Conservation (phyloP, 2,797 vertebrate genomes). For the Momotus momota region DNA sequence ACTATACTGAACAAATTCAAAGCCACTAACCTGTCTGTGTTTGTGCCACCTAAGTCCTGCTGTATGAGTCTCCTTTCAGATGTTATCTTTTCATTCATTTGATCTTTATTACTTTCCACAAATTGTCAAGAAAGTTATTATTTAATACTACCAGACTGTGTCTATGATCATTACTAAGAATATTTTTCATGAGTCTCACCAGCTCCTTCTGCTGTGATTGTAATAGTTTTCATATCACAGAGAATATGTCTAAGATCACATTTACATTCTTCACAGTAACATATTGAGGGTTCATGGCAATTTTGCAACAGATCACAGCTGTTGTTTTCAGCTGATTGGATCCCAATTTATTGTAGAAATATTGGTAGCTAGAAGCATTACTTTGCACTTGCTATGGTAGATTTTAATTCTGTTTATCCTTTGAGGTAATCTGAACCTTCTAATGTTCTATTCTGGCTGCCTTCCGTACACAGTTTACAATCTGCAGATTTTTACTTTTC, state of each 20-base stretch:
- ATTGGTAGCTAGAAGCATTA: background rate
- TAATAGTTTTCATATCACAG: background rate
- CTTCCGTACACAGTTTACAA: background rate
- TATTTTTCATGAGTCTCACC: fast-evolving
- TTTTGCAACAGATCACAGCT: background rate
- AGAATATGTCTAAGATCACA: background rate
- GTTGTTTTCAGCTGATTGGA: background rate
- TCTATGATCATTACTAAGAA: background rate
- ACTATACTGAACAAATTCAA: background rate
- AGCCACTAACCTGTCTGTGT: background rate
- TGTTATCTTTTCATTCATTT: background rate
- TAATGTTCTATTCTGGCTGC: background rate
- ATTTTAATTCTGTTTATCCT: background rate
- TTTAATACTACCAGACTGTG: background rate
- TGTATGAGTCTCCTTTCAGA: background rate
- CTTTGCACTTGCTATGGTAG: background rate
- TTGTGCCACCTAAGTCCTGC: background rate
- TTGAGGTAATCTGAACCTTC: background rate
- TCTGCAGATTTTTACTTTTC: background rate
- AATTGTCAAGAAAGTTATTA: background rate
- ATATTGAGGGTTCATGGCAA: background rate
- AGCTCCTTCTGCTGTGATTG: background rate
- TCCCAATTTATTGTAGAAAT: background rate
- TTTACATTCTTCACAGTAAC: background rate
- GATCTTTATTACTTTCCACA: background rate